phyloP scores from a whole-genome alignment of 1,140 invertebrate genomes.

The Bacillus rossius region DNA sequence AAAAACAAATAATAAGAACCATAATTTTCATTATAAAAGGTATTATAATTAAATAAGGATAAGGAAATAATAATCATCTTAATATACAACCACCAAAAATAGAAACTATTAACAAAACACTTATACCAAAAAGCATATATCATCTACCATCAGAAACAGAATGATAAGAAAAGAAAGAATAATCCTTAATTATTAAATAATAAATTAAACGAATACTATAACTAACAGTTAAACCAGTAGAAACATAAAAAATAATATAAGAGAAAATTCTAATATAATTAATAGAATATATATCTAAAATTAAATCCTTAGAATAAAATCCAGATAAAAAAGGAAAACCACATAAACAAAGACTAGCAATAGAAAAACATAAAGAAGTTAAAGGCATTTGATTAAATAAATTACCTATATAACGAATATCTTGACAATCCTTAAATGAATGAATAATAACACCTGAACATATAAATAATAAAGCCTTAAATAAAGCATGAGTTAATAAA shows the following conservation, averaged over 20 bases:
- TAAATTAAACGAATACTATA: constrained; percentile 50
- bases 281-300: constrained; percentile 49
- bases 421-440: constrained; percentile 50
- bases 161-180: constrained; percentile 42
- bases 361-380: constrained; percentile 43
- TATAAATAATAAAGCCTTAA: constrained; percentile 59
- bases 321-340: constrained; percentile 52
- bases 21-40: constrained; percentile 16
- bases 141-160: constrained; percentile 42
- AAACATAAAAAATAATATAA: constrained; percentile 47
- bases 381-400: constrained; percentile 41
- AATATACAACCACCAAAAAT: constrained; percentile 42
- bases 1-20: constrained; percentile 13
- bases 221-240: constrained; percentile 47
- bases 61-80: constrained; percentile 42
- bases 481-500: constrained; percentile 55
- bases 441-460: constrained; percentile 55
- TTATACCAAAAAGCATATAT: constrained; percentile 44
- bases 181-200: constrained; percentile 44
- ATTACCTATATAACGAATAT: constrained; percentile 52
- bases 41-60: constrained; percentile 27
- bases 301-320: constrained; percentile 60
- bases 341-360: constrained; percentile 48
- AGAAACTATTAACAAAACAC: constrained; percentile 46
- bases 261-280: constrained; percentile 45